Conservation (phyloP, 1,140 invertebrate genomes). For the Phenacoccus solenopsis region DNA sequence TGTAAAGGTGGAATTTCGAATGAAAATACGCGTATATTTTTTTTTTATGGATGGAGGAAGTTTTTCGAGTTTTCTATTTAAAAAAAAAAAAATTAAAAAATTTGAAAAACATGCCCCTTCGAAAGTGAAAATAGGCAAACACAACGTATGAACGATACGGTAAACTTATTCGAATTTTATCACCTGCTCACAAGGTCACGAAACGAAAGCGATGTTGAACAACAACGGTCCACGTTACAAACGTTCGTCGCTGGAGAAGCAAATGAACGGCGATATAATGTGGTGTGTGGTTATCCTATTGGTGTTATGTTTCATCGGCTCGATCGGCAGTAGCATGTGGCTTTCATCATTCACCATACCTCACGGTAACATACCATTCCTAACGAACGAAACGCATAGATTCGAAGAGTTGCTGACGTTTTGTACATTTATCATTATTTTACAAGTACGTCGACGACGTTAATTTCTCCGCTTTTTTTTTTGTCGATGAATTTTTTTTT, state of each 20-base stretch:
- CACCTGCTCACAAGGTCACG: constrained; percentile 76
- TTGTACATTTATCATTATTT: constrained; percentile 89
- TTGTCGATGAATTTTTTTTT: too few species aligned
- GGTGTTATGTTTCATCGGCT: constrained; percentile 79
- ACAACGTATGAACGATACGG: too few species aligned
- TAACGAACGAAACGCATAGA: constrained; percentile 33
- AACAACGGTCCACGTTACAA: constrained; percentile 93
- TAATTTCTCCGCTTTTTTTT: too few species aligned
- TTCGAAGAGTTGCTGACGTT: constrained; percentile 80
- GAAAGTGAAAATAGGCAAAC: too few species aligned
- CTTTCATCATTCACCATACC: constrained; percentile 42
- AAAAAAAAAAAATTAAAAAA: too few species aligned
- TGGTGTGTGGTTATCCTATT: constrained; percentile 92
- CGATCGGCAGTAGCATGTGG: constrained; percentile 80
- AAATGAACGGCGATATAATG: constrained; percentile 91
- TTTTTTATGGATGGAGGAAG: too few species aligned
- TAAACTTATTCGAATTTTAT: too few species aligned
- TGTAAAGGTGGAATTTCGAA: too few species aligned
- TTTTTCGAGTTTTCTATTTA: neutral
- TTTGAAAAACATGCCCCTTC: too few species aligned
- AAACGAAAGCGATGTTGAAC: constrained; percentile 96
- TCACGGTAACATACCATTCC: constrained; percentile 45
- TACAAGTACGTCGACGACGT: constrained; percentile 50
- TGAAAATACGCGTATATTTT: too few species aligned
- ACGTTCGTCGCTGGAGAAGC: constrained; percentile 75